phyloP scores from a whole-genome alignment of 2,888 invertebrate genomes.

The Idaea straminata region DNA sequence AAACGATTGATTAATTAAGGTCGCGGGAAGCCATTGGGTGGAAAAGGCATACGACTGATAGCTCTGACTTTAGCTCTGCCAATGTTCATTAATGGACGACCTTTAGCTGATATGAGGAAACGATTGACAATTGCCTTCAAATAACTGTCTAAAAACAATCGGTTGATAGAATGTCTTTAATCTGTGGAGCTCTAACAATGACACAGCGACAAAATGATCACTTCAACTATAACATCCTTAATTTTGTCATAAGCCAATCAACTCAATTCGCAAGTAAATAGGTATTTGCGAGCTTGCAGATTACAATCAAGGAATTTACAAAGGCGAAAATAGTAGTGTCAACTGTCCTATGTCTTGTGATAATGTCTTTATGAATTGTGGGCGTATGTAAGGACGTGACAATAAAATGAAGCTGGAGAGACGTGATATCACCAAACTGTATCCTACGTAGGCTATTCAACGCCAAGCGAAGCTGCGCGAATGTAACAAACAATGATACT shows the following conservation, averaged over 20 bases:
- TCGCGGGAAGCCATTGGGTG: no score
- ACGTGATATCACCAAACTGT: slow-evolving; percentile 50
- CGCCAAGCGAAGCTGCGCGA: no score
- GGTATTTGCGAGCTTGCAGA: slow-evolving; percentile 9
- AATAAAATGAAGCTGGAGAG: slow-evolving; percentile 60
- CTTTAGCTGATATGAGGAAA: no score
- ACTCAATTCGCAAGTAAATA: neutral
- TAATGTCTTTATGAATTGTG: slow-evolving; percentile 36
- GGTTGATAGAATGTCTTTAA: no score
- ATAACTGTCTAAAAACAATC: no score
- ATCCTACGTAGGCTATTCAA: neutral
- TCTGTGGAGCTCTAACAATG: neutral
- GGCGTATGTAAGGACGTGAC: slow-evolving; percentile 61
- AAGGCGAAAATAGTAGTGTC: slow-evolving; percentile 21
- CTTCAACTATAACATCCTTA: slow-evolving; percentile 19
- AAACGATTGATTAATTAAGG: no score
- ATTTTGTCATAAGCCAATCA: slow-evolving; percentile 8
- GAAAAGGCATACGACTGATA: no score
- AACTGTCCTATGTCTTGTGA: slow-evolving; percentile 26
- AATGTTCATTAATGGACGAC: no score
- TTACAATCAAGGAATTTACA: slow-evolving; percentile 27
- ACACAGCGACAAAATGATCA: slow-evolving; percentile 4
- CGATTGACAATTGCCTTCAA: no score
- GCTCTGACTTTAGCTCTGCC: no score
- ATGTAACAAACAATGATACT: no score